Conservation (phyloP, 2,888 invertebrate genomes). For the Tromatobia lineatoria region DNA sequence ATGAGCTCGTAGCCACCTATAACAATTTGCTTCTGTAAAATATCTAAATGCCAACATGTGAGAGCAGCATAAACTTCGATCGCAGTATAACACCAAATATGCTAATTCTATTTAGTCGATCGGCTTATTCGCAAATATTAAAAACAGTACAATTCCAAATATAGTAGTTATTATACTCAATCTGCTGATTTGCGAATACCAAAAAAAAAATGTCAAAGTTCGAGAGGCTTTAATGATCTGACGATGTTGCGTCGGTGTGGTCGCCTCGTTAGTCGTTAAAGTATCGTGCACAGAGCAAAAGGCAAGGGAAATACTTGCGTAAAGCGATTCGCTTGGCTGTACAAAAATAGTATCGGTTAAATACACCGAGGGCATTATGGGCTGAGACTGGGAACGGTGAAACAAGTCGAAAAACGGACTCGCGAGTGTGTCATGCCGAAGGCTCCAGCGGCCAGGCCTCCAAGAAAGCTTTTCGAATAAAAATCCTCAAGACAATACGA, state of each 20-base stretch:
- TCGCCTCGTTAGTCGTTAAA: constrained; percentile 55
- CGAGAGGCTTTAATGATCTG: constrained; percentile 41
- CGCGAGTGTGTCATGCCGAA: constrained; percentile 57
- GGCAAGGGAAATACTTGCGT: neutral
- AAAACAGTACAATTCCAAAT: too few species aligned
- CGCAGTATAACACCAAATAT: too few species aligned
- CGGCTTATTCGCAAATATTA: too few species aligned
- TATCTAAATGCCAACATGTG: too few species aligned
- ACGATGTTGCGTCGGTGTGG: constrained; percentile 23
- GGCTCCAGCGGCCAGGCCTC: constrained; percentile 12
- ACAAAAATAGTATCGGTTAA: constrained; percentile 36
- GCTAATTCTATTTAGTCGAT: too few species aligned
- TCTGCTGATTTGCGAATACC: neutral
- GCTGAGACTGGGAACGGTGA: constrained; percentile 15
- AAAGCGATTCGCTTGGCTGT: neutral
- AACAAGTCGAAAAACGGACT: constrained; percentile 48
- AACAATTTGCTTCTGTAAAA: too few species aligned
- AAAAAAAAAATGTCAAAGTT: constrained; percentile 51
- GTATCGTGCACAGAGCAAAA: constrained; percentile 18
- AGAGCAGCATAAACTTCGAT: too few species aligned
- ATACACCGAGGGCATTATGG: neutral
- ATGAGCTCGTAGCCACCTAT: too few species aligned
- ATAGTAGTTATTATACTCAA: neutral
- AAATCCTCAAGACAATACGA: constrained; percentile 83
- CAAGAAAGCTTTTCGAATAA: constrained; percentile 76